These are phyloP conservation scores for Eulemur albifrons DNA, from an alignment of 2,797 vertebrate genomes.

Conservation along the genomic window DNA sequence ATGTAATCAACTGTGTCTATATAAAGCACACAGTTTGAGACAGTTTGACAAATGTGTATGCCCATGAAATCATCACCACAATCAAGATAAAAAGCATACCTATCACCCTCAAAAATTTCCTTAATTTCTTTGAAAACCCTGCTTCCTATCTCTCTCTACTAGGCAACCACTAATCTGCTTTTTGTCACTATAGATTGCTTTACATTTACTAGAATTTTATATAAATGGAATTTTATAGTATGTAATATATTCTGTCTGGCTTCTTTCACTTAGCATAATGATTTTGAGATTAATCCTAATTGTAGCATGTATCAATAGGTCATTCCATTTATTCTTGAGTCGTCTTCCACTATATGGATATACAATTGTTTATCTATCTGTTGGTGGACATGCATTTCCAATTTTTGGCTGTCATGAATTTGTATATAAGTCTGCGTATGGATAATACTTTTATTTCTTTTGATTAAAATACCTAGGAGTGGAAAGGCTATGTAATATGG, in stretches of 20 bases:
- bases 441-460: not conserved
- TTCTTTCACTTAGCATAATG: not conserved
- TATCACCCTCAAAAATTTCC: not conserved
- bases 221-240: not conserved
- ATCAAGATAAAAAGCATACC: not conserved
- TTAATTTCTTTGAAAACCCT: not conserved
- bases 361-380: not conserved
- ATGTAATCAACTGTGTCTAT: not conserved
- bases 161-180: not conserved
- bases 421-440: not conserved
- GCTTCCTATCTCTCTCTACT: no score
- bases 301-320: accelerated
- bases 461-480: not conserved
- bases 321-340: not conserved
- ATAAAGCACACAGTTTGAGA: not conserved
- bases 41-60: not conserved
- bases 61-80: not conserved
- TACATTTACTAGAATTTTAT: not conserved
- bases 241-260: not conserved
- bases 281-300: not conserved
- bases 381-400: not conserved
- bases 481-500: not conserved
- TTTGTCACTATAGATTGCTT: not conserved
- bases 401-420: not conserved
- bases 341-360: accelerated